phyloP scores from a whole-genome alignment of 2,113 vertebrate species.

The Corythaixoides concolor region DNA sequence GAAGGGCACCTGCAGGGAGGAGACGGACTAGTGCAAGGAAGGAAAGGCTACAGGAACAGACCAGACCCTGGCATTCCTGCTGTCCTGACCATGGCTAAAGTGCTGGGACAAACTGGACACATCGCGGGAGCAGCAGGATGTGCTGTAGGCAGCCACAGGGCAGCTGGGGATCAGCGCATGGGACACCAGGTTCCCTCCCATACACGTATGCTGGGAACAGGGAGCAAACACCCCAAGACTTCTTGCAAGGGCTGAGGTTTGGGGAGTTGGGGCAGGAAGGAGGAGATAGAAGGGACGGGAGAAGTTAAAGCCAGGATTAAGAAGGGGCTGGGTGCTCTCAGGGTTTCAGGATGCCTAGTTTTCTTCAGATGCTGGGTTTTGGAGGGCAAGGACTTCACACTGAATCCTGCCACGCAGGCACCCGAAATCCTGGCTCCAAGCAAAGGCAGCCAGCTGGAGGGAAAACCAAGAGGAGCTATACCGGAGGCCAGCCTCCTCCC shows the following conservation, averaged over 20 bases:
- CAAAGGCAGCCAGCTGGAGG: not conserved
- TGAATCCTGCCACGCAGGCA: not conserved
- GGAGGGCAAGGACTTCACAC: not conserved
- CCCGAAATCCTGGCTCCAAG: not conserved
- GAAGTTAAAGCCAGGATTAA: not conserved
- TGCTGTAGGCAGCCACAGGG: not conserved
- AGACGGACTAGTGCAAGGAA: not conserved
- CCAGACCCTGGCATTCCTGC: not conserved
- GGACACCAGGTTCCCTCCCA: not conserved
- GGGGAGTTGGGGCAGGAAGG: not conserved
- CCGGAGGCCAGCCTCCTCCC: not conserved
- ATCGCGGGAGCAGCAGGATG: not conserved
- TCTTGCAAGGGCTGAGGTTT: not conserved
- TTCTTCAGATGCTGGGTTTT: not conserved
- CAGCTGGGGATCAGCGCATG: not conserved
- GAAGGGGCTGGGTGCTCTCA: not conserved
- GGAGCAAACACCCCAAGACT: not conserved
- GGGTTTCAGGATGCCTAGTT: not conserved
- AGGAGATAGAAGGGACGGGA: not conserved
- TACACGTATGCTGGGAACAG: rapidly evolving
- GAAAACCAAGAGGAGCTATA: not conserved
- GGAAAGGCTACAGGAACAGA: not conserved
- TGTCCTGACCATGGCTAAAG: not conserved
- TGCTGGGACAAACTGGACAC: rapidly evolving
- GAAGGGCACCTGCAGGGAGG: conserved; percentile 86